Base-by-base conservation (phyloP, 35 echinoderm and acorn worm species). In the Apostichopus californicus region DNA sequence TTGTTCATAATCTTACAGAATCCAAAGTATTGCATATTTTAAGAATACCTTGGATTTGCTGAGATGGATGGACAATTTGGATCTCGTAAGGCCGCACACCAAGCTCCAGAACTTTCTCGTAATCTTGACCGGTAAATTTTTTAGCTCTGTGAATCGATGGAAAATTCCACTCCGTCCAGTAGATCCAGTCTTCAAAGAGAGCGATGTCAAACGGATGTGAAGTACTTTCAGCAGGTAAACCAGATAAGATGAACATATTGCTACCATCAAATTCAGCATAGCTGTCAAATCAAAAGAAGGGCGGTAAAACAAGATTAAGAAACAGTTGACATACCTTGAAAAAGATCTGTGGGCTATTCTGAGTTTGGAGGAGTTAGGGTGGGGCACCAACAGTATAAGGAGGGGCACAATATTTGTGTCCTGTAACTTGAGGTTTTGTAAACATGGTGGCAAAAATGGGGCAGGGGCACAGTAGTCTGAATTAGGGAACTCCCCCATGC, bases 101-200 rank as follows among this genome's bases (percentile, higher is more conserved):
- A 46, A 87, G 86, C 13, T 12, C 13, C 7, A 87, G 56, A 71
- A 87, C 57, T 87, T 87, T 68, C 59, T 87, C 86, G 26, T 55
- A 56, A 77, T 84, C 75, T 21, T 79, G 55, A 9, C 93, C 80
- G 8, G 78, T 55, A 52, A 94, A 90, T 52, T 94, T 94, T 26
- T 91, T 77, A 5, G 88, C 77, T 68, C 93, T 78, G 25, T 83
- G 65, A 34, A 94, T 53, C 1, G 58, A 77, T 55, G 71, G 90
- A 14, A 92, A 87, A 65, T 98, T 91, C 97, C 97, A 98, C 57
- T 98, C 97, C 12, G 93, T 96, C 97, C 97, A 98, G 78, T 91
- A 96, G 57, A 98, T 77, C 78, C 83, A 96, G 25, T 98, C 97
- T 54, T 94, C 97, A 92, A 95, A 99, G 20, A 96, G 14, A 34